A percentile compares a stretch with the other conserved stretches of the same genome.
These are phyloP conservation scores for Solenodon paradoxus DNA, from an alignment of 2,113 vertebrate genomes.

Conservation along the genomic window DNA sequence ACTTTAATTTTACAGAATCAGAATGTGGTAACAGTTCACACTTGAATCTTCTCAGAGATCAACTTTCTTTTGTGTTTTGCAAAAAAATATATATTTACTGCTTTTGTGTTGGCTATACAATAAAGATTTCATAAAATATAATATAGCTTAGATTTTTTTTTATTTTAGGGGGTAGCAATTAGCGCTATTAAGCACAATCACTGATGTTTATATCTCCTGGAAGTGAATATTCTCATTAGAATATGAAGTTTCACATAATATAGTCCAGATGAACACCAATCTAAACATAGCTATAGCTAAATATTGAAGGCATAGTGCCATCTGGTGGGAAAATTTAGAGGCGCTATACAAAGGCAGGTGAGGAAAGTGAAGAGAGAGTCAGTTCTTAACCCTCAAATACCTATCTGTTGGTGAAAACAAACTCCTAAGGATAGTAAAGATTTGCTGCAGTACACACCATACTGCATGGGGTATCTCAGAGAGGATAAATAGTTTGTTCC, in stretches of 20 bases:
- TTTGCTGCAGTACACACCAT: rapidly evolving
- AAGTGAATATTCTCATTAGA: background rate
- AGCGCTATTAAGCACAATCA: background rate
- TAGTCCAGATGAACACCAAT: background rate
- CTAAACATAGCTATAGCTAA: background rate
- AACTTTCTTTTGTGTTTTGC: background rate
- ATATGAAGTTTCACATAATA: rapidly evolving
- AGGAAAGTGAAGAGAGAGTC: background rate
- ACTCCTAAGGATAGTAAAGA: background rate
- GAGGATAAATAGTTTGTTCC: background rate
- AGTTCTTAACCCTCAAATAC: background rate
- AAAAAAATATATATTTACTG: background rate
- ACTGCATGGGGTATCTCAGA: background rate
- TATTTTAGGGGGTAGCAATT: background rate
- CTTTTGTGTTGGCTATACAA: background rate
- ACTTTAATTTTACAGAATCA: background rate
- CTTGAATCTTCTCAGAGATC: background rate
- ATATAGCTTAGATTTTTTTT: background rate
- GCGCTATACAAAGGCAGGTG: background rate
- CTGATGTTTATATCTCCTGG: constrained; percentile 43
- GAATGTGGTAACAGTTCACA: background rate
- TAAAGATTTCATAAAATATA: constrained; percentile 14
- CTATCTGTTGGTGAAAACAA: background rate
- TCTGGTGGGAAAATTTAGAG: constrained; percentile 40
- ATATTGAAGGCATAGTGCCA: constrained; percentile 47